phyloP scores from a whole-genome alignment of 2,797 vertebrate species.

The Sebastes hopkinsi region DNA sequence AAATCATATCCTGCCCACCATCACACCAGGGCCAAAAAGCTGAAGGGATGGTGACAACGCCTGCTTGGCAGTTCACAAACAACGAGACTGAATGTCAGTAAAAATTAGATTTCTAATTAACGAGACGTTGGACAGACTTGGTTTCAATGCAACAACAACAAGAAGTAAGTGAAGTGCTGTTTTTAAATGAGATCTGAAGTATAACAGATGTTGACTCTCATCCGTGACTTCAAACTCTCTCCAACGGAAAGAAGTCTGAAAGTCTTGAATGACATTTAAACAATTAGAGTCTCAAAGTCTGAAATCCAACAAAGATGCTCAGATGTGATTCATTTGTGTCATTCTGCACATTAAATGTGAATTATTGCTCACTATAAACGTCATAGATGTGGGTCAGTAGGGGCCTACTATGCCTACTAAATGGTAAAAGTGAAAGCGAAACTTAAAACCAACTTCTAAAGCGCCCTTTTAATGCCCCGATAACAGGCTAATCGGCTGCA shows the following conservation, averaged over 20 bases:
- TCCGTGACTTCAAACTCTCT: not conserved
- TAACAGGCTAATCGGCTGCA: not conserved
- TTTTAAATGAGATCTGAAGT: not conserved
- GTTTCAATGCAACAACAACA: not conserved
- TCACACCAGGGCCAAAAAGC: not conserved
- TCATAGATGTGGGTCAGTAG: too few species aligned
- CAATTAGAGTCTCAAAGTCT: not conserved
- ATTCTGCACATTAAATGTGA: too few species aligned
- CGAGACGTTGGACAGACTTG: not conserved
- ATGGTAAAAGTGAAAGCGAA: too few species aligned
- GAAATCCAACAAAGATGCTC: not conserved
- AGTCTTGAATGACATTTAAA: not conserved
- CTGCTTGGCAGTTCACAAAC: not conserved
- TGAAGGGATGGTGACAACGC: not conserved
- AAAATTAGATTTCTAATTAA: not conserved
- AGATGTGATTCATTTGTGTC: not conserved
- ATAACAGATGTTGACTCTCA: constrained; percentile 16
- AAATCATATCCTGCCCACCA: not conserved
- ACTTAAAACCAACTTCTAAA: too few species aligned
- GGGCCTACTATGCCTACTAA: too few species aligned
- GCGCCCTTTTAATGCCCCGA: too few species aligned
- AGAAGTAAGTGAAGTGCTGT: not conserved
- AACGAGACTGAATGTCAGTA: not conserved
- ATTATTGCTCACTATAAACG: too few species aligned
- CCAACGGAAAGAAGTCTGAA: not conserved